A percentile compares a stretch with the other conserved stretches of the same genome.
phyloP scores from a whole-genome alignment of 2,797 vertebrate species.

The Meriones psammophilus region DNA sequence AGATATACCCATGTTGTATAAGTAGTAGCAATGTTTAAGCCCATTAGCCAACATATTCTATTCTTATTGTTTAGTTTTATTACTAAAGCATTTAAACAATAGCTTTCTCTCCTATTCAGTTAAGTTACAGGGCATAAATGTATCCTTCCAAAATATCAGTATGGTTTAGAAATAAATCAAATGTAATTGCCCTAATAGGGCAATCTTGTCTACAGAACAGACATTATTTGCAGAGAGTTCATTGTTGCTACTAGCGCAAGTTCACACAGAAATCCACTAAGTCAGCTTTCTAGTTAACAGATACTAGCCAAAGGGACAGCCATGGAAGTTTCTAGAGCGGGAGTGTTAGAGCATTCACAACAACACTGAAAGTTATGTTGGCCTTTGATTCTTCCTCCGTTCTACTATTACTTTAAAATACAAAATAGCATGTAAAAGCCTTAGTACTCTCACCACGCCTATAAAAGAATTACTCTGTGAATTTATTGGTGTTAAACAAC shows the following conservation, averaged over 20 bases:
- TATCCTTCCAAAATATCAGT: neutral
- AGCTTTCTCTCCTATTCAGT: neutral
- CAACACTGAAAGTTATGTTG: neutral
- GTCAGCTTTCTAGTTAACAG: neutral
- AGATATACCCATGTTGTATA: neutral
- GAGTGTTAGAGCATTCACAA: neutral
- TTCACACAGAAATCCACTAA: neutral
- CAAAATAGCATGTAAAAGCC: neutral
- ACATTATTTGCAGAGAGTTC: neutral
- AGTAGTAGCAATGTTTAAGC: neutral
- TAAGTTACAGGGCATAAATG: neutral
- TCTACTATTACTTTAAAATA: neutral
- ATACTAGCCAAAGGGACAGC: neutral
- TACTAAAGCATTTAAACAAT: neutral
- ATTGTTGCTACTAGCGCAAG: neutral
- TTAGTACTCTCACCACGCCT: neutral
- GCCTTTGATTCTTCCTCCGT: neutral
- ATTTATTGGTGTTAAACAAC: neutral
- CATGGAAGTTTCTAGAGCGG: neutral
- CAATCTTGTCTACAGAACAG: neutral
- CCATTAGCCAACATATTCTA: neutral
- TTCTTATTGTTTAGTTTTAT: neutral
- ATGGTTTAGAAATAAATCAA: slow-evolving; percentile 20
- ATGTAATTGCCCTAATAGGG: neutral
- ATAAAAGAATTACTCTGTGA: neutral